Evolutionary conservation across 2,113 vertebrate species (phyloP).

Genomic region (Willisornis vidua): DNA sequence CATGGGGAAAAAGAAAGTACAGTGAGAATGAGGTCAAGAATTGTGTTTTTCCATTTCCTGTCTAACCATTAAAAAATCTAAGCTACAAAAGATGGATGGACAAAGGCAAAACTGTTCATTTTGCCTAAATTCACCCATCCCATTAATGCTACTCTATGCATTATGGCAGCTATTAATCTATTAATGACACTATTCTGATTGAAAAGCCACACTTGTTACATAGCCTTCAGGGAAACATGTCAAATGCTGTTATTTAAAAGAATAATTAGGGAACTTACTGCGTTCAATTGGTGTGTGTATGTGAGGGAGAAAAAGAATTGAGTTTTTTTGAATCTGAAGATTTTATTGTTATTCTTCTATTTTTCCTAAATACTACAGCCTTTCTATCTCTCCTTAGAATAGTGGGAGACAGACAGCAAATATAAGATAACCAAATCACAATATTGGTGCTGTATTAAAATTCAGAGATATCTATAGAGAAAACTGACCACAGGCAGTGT

Average conservation of each 20-base stretch:
- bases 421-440: not conserved
- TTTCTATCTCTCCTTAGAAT: not conserved
- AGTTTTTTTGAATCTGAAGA: not conserved
- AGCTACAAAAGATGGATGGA: not conserved
- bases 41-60: not conserved
- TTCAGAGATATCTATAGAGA: not conserved
- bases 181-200: not conserved
- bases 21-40: not conserved
- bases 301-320: not conserved
- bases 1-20: not conserved
- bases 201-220: not conserved
- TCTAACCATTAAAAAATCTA: not conserved
- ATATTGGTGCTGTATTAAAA: not conserved
- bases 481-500: not conserved
- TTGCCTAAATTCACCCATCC: not conserved
- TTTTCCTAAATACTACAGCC: not conserved
- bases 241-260: conserved; percentile 14
- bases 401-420: not conserved
- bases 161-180: conserved; percentile 3
- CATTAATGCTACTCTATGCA: not conserved
- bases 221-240: not conserved
- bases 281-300: not conserved
- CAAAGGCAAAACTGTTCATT: not conserved
- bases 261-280: not conserved
- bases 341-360: not conserved